Evolutionary conservation across 2,888 invertebrate genomes (phyloP).

Genomic region (Cryptus viduatorius): DNA sequence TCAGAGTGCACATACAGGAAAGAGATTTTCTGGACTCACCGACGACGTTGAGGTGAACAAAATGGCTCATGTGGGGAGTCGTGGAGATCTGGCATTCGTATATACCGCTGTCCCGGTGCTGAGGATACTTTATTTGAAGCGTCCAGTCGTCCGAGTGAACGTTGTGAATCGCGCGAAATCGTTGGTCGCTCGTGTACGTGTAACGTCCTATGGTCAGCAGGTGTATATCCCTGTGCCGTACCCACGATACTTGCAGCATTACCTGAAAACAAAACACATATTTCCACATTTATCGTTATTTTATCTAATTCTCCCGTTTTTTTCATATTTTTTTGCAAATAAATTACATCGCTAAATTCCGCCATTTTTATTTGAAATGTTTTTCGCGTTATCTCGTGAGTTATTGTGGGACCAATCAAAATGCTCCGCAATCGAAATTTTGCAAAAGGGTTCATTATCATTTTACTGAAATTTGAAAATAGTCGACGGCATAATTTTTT

Average conservation of each 20-base stretch:
- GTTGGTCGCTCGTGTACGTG: constrained; percentile 96
- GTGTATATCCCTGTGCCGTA: constrained; percentile 95
- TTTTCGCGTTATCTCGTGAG: too few species aligned
- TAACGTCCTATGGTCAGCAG: constrained; percentile 95
- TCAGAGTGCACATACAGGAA: background rate
- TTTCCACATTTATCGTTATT: background rate
- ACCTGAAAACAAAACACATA: constrained; percentile 85
- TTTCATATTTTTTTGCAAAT: too few species aligned
- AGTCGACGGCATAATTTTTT: too few species aligned
- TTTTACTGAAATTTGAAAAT: too few species aligned
- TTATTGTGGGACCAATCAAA: too few species aligned
- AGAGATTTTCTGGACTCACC: constrained; percentile 88
- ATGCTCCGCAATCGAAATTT: too few species aligned
- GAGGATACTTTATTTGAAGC: constrained; percentile 95
- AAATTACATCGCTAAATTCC: too few species aligned
- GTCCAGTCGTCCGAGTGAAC: constrained; percentile 96
- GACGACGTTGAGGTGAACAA: constrained; percentile 95
- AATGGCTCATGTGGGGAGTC: constrained; percentile 96
- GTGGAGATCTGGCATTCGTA: constrained; percentile 98
- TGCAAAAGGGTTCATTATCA: too few species aligned
- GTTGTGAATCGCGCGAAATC: constrained; percentile 94
- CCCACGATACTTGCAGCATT: constrained; percentile 95
- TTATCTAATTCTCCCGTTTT: background rate
- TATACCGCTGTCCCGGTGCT: constrained; percentile 95
- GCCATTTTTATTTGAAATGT: too few species aligned